Conservation (phyloP, 2,797 vertebrate genomes). For the Anas acuta region DNA sequence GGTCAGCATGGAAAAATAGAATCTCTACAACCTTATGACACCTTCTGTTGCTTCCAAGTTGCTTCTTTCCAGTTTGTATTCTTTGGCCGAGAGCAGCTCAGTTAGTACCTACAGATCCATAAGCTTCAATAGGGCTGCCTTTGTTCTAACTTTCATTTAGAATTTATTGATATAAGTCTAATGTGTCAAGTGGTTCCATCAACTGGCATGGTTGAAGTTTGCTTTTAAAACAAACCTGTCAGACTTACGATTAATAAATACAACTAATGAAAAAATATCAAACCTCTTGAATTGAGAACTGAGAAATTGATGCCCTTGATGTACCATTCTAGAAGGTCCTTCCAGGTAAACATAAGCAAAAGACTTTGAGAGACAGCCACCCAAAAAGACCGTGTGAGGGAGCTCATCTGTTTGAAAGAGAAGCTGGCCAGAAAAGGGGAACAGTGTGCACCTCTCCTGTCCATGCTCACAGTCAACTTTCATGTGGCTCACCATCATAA, state of each 20-base stretch:
- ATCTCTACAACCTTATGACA: neutral
- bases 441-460: neutral
- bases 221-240: neutral
- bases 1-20: neutral
- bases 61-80: neutral
- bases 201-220: neutral
- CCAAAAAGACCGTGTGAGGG: neutral
- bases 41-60: neutral
- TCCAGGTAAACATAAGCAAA: neutral
- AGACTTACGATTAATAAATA: neutral
- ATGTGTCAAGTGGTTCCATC: neutral
- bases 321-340: neutral
- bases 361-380: neutral
- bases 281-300: neutral
- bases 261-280: neutral
- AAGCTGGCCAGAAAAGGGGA: neutral
- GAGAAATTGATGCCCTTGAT: neutral
- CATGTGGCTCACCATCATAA: neutral
- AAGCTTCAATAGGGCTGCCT: neutral
- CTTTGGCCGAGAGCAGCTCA: neutral
- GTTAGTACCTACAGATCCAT: neutral
- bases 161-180: neutral
- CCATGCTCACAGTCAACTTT: neutral
- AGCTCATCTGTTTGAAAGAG: neutral
- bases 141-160: neutral